Evolutionary conservation across 2,113 vertebrate species (phyloP), one percentile per base, ranked within the genome.

Genomic region (Monopterus albus): DNA sequence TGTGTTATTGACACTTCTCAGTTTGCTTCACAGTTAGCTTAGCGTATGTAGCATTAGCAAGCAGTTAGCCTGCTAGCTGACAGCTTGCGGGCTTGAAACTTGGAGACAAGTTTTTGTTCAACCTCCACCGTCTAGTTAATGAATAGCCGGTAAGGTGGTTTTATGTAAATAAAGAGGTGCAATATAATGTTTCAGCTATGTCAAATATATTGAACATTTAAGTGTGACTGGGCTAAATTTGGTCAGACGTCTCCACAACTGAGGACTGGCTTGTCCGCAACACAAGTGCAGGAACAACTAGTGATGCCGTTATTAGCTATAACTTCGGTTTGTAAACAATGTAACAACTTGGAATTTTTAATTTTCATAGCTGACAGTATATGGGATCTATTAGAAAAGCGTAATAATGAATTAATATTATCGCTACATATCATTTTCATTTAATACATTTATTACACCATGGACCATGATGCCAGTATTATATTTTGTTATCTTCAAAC

Each of bases 31-130:
- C 11, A 65, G 84, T 71, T 89, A 90, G 84, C 85, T 76, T 86
- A 89, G 84, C 82, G 20, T 26, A 4, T 45, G 36, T 85, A 88
- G 82, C 85, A 61, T 80, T 89, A 91, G 88, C 85, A 70, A 33
- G 20, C 4, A 17, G 84, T 28, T 91, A 88, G 85, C 83, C 9
- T 71, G 72, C 55, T 80, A 84, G 82, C 79, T 83, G 86, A 83
- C 84, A 82, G 77, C 36, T 73, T 46, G 59, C 56, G 51, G 57
- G 38, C 72, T 78, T 49, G 21, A 74, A 90, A 90, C 82, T 90
- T 90, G 51, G 50, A 53, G 33, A 25, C 47, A 87, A 86, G 88
- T 89, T 86, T 74, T 23, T 25, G 14, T 29, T 39, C 9, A 52
- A 15, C 13, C 25, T 26, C 10, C 18, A 3, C 1, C 6, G 28